phyloP scores from a whole-genome alignment of 1,140 invertebrate genomes.

The Drosophila neocordata region DNA sequence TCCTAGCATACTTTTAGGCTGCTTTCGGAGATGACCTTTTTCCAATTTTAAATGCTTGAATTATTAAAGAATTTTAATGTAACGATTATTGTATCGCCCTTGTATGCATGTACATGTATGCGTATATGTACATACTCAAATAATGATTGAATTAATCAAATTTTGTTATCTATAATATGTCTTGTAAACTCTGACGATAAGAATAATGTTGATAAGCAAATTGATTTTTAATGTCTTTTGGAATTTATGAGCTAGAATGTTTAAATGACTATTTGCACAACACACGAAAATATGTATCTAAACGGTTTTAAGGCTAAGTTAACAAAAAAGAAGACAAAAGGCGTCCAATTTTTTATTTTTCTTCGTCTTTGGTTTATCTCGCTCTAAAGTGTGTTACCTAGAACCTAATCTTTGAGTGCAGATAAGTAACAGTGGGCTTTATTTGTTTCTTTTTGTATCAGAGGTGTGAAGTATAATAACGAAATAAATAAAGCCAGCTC shows the following conservation, averaged over 20 bases:
- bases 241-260: slow-evolving; percentile 13
- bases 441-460: slow-evolving; percentile 19
- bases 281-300: too few relatives aligned
- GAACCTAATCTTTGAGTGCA: slow-evolving; percentile 47
- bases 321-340: background rate
- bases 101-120: background rate
- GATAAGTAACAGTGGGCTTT: slow-evolving; percentile 36
- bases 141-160: slow-evolving; percentile 2
- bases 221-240: slow-evolving; percentile 51
- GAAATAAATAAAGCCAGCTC: slow-evolving; percentile 13
- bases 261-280: too few relatives aligned
- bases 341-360: slow-evolving; percentile 4
- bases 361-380: slow-evolving; percentile 34
- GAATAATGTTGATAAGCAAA: slow-evolving; percentile 41
- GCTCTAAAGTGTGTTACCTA: slow-evolving; percentile 11
- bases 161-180: slow-evolving; percentile 2
- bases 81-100: too few relatives aligned
- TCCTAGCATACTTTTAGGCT: slow-evolving; percentile 65
- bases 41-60: background rate
- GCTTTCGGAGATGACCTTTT: background rate
- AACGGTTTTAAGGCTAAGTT: background rate
- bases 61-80: background rate
- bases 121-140: background rate
- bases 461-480: slow-evolving; percentile 40
- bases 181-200: background rate